Base-by-base conservation (phyloP, 2,797 vertebrate genomes). In the Nannoperca australis region DNA sequence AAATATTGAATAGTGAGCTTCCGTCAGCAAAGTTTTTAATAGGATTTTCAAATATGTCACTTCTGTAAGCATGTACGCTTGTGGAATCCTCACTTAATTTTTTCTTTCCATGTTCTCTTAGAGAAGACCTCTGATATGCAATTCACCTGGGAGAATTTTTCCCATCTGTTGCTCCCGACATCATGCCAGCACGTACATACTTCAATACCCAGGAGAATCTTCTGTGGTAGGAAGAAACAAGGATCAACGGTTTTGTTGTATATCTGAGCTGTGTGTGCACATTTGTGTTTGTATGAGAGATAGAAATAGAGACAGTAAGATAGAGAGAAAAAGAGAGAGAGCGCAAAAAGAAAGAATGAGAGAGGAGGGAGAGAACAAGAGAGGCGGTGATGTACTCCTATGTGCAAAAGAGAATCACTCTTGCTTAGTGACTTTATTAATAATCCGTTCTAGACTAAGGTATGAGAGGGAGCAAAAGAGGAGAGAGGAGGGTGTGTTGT, bases 401-500 rank as follows among this genome's bases (percentile, higher is more conserved):
- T 61, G 65, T 71, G 60, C 58, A 63, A 81, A 69, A 68, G 45
- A 74, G 44, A 85, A 79, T 72, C 56, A 56, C 53, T 87, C 70
- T 63, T 82, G n/a, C 77, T 89, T 75, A 65, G 83, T 76, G 72
- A 86, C 76, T 89, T 89, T 84, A 87, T 90, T 84, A 84, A 68
- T 86, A 84, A 90, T 86, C 64, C 14, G 56, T 83, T 88, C 61
- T 64, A 80, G 58, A 67, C 59, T 50, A 51, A 54, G 55, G 58
- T 24, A 40, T 56, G 70, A 18, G 3, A 54, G 40, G 12, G 22
- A 27, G 59, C 60, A 50, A 70, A 24, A n/a, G 55, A 70, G 64
- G 32, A 20, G 44, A 66, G 64, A 50, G 34, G 44, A 54, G 67
- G 49, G 24, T 20, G 17, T 30, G 71, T 51, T 24, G 53, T 76